Conservation (phyloP, 2,888 invertebrate species). For the Pammene aurita region DNA sequence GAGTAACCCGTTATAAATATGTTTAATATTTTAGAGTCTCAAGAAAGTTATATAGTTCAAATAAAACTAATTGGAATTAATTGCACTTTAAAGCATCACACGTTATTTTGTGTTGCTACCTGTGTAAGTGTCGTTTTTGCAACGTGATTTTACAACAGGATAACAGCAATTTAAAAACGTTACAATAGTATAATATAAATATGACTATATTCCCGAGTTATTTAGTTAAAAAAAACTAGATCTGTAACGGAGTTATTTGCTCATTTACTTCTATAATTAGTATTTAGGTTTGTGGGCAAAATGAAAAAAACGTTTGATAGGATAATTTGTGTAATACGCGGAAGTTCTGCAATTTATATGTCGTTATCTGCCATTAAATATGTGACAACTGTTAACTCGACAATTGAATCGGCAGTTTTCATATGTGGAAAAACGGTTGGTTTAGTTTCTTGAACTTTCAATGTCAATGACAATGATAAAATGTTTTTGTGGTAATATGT, state of each 20-base stretch:
- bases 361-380: conserved; percentile 27
- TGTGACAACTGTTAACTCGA: conserved; percentile 31
- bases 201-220: too few species aligned
- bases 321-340: conserved; percentile 35
- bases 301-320: conserved; percentile 4
- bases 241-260: neutral
- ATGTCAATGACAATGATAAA: conserved; percentile 21
- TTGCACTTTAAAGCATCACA: too few species aligned
- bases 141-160: too few species aligned
- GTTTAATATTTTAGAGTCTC: too few species aligned
- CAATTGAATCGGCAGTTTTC: conserved; percentile 12
- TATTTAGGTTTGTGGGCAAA: conserved; percentile 7
- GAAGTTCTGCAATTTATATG: conserved; percentile 33
- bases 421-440: neutral
- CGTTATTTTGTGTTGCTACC: too few species aligned
- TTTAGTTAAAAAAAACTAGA: neutral
- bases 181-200: too few species aligned
- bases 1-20: too few species aligned
- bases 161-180: too few species aligned
- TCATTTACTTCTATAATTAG: neutral
- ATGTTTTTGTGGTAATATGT: neutral
- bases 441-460: conserved; percentile 25
- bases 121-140: too few species aligned
- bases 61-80: too few species aligned
- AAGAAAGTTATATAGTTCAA: too few species aligned